A percentile compares a stretch with the other conserved stretches of the same genome.
phyloP scores from a whole-genome alignment of 2,797 vertebrate species.

The Eulemur rubriventer region DNA sequence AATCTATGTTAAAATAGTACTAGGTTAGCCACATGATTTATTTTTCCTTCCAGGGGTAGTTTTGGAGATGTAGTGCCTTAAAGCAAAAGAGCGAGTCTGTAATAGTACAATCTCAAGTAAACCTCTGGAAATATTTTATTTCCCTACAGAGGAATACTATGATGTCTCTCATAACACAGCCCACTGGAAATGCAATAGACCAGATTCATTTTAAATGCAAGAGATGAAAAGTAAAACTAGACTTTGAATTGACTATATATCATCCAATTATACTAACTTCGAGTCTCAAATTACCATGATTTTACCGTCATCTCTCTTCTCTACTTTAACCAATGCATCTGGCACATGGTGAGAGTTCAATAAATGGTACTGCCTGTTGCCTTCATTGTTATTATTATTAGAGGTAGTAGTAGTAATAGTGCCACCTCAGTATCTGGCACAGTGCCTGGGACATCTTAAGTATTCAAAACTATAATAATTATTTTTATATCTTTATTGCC shows the following conservation, averaged over 20 bases:
- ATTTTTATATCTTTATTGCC: constrained; percentile 51
- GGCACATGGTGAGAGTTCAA: constrained; percentile 3
- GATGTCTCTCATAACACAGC: neutral
- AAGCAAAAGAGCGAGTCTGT: constrained; percentile 14
- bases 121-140: constrained; percentile 19
- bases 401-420: constrained; percentile 19
- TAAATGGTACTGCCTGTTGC: neutral
- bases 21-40: neutral
- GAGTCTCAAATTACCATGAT: constrained; percentile 11
- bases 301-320: constrained; percentile 40
- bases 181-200: constrained; percentile 4
- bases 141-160: neutral
- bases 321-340: constrained; percentile 11
- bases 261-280: constrained; percentile 32
- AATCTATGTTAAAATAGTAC: neutral
- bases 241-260: neutral
- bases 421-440: constrained; percentile 5
- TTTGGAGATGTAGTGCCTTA: neutral
- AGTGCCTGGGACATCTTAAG: constrained; percentile 41
- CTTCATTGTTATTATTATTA: neutral
- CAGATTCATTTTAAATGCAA: constrained; percentile 32
- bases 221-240: constrained; percentile 14
- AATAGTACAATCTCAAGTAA: constrained; percentile 23
- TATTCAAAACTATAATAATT: constrained; percentile 47
- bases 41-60: neutral